Percentiles rank a stretch among this genome's conserved stretches.
Evolutionary conservation across 2,797 vertebrate species (phyloP).

Genomic region (Pitangus sulphuratus): DNA sequence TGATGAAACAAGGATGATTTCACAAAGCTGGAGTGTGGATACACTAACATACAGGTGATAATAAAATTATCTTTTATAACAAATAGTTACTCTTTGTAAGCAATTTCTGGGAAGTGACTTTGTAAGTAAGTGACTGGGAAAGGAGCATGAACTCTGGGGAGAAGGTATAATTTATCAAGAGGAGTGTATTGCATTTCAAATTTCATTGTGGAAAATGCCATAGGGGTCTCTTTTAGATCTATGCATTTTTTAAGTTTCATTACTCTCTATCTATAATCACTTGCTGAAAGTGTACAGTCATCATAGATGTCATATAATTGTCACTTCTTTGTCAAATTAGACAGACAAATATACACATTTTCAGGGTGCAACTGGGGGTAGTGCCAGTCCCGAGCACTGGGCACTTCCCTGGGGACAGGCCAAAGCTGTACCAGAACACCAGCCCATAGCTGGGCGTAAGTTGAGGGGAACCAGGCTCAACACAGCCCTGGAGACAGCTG

Average conservation of each 20-base stretch:
- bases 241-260: background rate
- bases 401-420: background rate
- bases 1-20: background rate
- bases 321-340: background rate
- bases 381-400: accelerated
- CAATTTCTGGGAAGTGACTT: background rate
- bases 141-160: background rate
- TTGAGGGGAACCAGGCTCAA: background rate
- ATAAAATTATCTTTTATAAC: background rate
- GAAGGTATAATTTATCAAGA: background rate
- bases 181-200: accelerated
- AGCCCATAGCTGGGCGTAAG: background rate
- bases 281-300: background rate
- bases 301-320: background rate
- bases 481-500: background rate
- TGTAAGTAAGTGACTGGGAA: background rate
- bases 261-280: background rate
- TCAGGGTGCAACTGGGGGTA: background rate
- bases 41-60: background rate
- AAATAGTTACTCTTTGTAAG: background rate
- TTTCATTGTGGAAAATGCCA: background rate
- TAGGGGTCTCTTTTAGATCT: background rate
- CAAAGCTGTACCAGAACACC: background rate
- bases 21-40: background rate
- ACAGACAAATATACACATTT: background rate